A percentile compares a stretch with the other conserved stretches of the same genome.
Conservation (phyloP, 2,113 vertebrate species). For the Apodemus sylvaticus region DNA sequence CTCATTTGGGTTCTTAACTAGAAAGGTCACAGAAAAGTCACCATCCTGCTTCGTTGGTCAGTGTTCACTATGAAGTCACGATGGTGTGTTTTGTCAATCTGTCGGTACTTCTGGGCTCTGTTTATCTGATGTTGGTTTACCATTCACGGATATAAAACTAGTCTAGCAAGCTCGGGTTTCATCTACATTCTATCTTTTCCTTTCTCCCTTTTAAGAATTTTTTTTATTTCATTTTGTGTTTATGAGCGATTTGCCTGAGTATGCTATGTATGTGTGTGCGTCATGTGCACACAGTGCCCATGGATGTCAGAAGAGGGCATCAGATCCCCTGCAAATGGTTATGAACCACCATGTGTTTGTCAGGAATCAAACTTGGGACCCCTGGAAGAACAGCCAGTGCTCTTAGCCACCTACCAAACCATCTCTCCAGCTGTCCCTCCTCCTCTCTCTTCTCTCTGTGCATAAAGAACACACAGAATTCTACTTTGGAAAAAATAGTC, state of each 20-base stretch:
- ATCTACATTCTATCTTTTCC: conserved; percentile 52
- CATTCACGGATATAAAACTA: neutral
- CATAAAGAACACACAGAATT: conserved; percentile 36
- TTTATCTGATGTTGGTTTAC: neutral
- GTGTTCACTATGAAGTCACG: neutral
- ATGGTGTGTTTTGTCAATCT: neutral
- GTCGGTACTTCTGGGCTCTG: neutral
- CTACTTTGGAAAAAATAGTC: neutral
- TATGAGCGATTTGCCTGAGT: neutral
- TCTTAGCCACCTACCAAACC: neutral
- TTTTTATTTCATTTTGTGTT: neutral
- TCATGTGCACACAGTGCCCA: neutral
- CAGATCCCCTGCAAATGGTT: neutral
- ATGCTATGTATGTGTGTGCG: neutral
- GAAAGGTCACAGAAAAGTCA: neutral
- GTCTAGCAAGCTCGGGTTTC: neutral
- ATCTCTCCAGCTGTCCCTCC: neutral
- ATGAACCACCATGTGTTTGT: neutral
- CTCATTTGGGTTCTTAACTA: neutral
- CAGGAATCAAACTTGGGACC: neutral
- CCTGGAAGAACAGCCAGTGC: neutral
- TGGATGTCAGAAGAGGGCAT: neutral
- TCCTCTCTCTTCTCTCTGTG: conserved; percentile 49
- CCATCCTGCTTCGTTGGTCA: neutral
- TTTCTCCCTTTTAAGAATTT: conserved; percentile 34